Base-by-base conservation (phyloP, 2,797 vertebrate genomes). In the Morus bassanus region DNA sequence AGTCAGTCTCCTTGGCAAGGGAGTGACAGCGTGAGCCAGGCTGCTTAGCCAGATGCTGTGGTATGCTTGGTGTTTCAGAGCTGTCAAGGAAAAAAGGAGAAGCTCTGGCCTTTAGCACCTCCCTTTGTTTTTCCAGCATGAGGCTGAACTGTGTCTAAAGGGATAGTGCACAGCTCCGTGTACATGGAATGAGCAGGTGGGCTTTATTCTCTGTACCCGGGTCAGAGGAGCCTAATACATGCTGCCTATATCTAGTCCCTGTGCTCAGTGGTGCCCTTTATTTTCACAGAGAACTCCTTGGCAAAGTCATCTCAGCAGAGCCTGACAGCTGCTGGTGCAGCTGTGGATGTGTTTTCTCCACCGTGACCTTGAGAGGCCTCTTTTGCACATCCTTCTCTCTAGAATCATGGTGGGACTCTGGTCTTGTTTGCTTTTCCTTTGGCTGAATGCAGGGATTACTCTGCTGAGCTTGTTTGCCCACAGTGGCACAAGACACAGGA, bases 21-120 rank as follows among this genome's bases (percentile, higher is more conserved):
- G 51, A 89, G 64, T 0, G 1, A 76, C 65, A 94, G 74, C 45
- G 11, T 57, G 68, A n/a, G 45, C 92, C 82, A 70, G 85, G 80
- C 94, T 97, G 91, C 76, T 92, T 59, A 79, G 92, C 93, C 92
- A 86, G 94, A 92, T 95, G 95, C 92, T 89, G 79, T 60, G 72
- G 79, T 78, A 85, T 60, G 41, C 77, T 85, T 84, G 74, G 84
- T 79, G 68, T 69, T 96, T 85, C 89, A 81, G 65, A 93, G 80
- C 88, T 95, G 94, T 95, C 91, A 91, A 73, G 54, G n/a, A 59
- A 50, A 65, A 88, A 72, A 74, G 51, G 81, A 95, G 78, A 80
- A 39, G 45, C 50, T 74, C 59, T 1, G 28, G 53, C 86, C 77
- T 95, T 93, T 81, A 69, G 76, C 46, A 83, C 28, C 33, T 94